Evolutionary conservation across 2,888 invertebrate genomes (phyloP).

Genomic region (Gryllus longicercus): DNA sequence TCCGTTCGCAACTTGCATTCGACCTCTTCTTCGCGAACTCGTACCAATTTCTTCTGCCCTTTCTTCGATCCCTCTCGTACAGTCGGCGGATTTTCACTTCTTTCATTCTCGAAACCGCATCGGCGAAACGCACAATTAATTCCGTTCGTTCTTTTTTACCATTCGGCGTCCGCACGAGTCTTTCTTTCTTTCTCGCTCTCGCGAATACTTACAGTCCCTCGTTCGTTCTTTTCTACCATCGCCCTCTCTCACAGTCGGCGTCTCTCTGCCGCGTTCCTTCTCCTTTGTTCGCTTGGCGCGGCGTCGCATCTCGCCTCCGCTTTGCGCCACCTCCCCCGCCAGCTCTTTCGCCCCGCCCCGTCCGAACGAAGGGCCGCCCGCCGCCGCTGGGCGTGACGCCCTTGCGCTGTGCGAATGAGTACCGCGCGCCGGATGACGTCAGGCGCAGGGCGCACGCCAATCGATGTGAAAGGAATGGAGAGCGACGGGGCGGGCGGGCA

Average conservation of each 20-base stretch:
- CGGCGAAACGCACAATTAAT: too few relatives aligned
- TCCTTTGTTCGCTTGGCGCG: background rate
- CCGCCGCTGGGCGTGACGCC: constrained; percentile 5
- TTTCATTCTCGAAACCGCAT: too few relatives aligned
- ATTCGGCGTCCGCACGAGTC: background rate
- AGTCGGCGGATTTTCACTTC: too few relatives aligned
- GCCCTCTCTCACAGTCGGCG: background rate
- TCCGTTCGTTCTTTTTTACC: too few relatives aligned
- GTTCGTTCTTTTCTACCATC: background rate
- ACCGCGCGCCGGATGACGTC: background rate
- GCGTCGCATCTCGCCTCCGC: background rate
- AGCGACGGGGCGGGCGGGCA: background rate
- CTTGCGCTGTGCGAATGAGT: background rate
- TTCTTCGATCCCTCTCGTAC: background rate
- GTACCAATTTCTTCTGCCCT: background rate
- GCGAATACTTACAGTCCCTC: background rate
- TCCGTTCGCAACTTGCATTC: too few relatives aligned
- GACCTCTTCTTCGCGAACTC: background rate
- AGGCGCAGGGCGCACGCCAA: background rate
- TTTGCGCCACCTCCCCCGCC: background rate
- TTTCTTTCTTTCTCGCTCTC: background rate
- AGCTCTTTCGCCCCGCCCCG: background rate
- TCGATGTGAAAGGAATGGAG: constrained; percentile 10
- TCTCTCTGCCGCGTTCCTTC: background rate
- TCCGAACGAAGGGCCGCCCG: background rate